Evolutionary conservation across 2,888 invertebrate genomes (phyloP).

Genomic region (Pseudococcus viburni): DNA sequence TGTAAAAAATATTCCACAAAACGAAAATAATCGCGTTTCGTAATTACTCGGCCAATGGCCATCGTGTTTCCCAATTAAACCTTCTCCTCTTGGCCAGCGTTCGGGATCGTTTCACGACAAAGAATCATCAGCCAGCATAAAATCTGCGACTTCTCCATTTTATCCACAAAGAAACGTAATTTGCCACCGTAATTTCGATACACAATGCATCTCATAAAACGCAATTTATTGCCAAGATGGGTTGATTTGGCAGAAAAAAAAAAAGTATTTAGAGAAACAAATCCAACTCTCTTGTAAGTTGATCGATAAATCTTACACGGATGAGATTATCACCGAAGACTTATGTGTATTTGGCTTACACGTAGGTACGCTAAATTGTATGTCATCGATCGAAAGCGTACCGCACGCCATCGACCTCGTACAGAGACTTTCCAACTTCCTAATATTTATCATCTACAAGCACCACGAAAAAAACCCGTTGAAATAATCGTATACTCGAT

Average conservation of each 20-base stretch:
- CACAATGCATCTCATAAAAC: no score
- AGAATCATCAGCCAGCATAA: not conserved
- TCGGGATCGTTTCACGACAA: not conserved
- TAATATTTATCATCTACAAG: not conserved
- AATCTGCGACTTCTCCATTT: not conserved
- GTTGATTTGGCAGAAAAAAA: no score
- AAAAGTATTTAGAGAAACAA: no score
- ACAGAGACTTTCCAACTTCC: not conserved
- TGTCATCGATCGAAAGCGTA: conserved; percentile 14
- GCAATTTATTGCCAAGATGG: no score
- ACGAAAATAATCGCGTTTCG: not conserved
- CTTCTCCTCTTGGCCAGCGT: not conserved
- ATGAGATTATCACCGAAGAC: not conserved
- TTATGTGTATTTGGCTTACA: not conserved
- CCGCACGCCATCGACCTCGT: not conserved
- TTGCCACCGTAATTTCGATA: not conserved
- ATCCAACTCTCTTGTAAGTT: no score
- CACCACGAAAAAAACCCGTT: not conserved
- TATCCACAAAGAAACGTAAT: not conserved
- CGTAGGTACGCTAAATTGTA: not conserved
- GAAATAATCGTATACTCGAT: not conserved
- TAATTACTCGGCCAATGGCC: conserved; percentile 15
- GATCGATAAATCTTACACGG: not conserved
- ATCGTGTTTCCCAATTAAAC: not conserved
- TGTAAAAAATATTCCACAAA: not conserved